Conservation (phyloP, 2,113 vertebrate genomes). For the Elaphurus davidianus region DNA sequence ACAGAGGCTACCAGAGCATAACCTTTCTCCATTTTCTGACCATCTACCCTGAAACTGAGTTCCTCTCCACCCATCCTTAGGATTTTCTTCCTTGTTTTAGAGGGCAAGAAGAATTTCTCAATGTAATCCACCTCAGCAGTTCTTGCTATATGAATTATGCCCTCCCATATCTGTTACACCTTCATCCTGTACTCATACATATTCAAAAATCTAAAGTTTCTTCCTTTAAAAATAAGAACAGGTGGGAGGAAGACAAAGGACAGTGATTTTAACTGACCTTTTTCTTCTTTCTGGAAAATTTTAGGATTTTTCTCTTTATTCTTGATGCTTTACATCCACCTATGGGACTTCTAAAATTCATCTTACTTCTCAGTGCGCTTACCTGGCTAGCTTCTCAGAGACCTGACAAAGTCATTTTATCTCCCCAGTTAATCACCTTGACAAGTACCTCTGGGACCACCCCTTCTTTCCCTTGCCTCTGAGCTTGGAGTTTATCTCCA, state of each 20-base stretch:
- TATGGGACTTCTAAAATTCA: not conserved
- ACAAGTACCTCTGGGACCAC: too few species aligned
- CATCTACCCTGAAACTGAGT: not conserved
- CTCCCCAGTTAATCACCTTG: not conserved
- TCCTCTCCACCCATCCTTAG: not conserved
- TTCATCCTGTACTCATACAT: not conserved
- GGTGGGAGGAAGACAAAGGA: not conserved
- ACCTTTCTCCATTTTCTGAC: not conserved
- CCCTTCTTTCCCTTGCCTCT: not conserved
- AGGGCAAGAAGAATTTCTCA: not conserved
- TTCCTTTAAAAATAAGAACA: not conserved
- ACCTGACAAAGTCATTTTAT: not conserved
- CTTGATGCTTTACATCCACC: not conserved
- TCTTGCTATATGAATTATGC: not conserved
- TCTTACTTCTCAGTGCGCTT: not conserved
- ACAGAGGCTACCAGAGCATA: not conserved
- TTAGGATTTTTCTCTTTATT: slow-evolving; percentile 17
- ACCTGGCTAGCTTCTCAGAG: not conserved
- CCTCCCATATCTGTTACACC: not conserved
- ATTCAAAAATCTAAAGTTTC: not conserved
- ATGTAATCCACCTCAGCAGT: not conserved
- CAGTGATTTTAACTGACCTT: not conserved
- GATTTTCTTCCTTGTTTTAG: not conserved
- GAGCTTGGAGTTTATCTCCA: not conserved
- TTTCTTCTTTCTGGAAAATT: not conserved